These are phyloP conservation scores for Acanthosepion lycidas DNA, from an alignment of 2,888 invertebrate genomes.

Conservation along the genomic window DNA sequence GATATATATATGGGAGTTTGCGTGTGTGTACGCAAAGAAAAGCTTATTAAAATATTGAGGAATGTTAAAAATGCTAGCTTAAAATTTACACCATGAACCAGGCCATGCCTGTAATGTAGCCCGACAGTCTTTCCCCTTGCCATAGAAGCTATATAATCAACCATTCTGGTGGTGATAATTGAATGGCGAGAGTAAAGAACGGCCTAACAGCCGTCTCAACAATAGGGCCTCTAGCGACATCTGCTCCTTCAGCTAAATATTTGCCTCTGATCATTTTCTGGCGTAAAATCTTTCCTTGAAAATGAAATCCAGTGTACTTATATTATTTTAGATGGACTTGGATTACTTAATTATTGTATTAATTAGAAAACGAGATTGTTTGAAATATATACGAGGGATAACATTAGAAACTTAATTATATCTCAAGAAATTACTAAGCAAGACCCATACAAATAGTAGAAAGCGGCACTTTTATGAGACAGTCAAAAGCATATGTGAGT, in stretches of 20 bases:
- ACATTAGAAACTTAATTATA: neutral
- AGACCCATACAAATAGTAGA: neutral
- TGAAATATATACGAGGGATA: constrained; percentile 1
- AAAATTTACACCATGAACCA: too few species aligned
- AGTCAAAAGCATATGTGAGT: neutral
- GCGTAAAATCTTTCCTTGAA: neutral
- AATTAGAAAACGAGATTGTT: neutral
- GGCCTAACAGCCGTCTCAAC: neutral
- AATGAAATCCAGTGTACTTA: neutral
- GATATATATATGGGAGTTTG: too few species aligned
- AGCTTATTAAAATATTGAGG: too few species aligned
- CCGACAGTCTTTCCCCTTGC: too few species aligned
- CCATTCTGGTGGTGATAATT: neutral
- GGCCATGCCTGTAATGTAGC: too few species aligned
- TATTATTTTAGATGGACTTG: neutral
- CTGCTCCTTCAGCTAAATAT: neutral
- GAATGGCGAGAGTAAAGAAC: neutral
- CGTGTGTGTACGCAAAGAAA: too few species aligned
- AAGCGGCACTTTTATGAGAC: neutral
- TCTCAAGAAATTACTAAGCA: neutral
- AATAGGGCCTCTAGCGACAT: neutral
- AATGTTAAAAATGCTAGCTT: too few species aligned
- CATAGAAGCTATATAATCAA: too few species aligned
- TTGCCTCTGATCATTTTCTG: neutral
- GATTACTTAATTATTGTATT: neutral